Base-by-base conservation (phyloP, 2,797 vertebrate genomes). In the Leptoclinus maculatus region DNA sequence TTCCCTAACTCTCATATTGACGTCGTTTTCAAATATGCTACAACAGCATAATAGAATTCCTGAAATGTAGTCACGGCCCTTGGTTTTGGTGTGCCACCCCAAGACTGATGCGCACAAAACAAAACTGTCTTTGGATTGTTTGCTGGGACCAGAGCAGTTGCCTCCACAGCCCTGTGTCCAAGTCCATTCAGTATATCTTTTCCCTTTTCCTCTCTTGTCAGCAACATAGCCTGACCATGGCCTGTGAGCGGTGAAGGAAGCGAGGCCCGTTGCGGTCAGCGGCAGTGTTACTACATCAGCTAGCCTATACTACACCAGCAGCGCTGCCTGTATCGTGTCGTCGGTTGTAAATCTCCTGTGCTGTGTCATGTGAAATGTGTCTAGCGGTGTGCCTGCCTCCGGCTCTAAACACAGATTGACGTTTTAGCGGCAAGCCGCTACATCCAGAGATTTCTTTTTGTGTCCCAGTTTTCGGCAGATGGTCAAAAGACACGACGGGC, bases 321-420 rank as follows among this genome's bases (percentile, higher is more conserved):
- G 74, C 39, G 5, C 76, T 71, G 89, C 79, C 84, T 87, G 78
- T 86, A 60, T 47, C 78, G 89, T 80, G 86, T 89, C 83, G 83
- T 74, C 69, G 86, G 88, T 85, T 90, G 87, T 94, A 94, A 95
- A 94, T 94, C 93, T 91, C 80, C 75, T 23, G 57, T 88, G 87
- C 88, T 89, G 86, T 90, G 94, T 95, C 94, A 94, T 91, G 86
- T 91, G 86, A 93, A 89, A 88, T 91, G 79, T 91, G 89, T 89
- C 89, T 78, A 81, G 92, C 66, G 90, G 88, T 88, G 85, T 59
- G 86, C 88, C 81, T 76, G 88, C 87, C 87, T 92, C 87, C 65
- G 21, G 82, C 83, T 85, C 88, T 91, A 93, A 93, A 93, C 89
- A 92, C 92, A 92, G 88, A 93, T 92, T 83, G 84, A 79, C 73